Percentiles rank a stretch among this genome's conserved stretches.
Evolutionary conservation across 2,797 vertebrate species (phyloP).

Genomic region (Danio tinwini): DNA sequence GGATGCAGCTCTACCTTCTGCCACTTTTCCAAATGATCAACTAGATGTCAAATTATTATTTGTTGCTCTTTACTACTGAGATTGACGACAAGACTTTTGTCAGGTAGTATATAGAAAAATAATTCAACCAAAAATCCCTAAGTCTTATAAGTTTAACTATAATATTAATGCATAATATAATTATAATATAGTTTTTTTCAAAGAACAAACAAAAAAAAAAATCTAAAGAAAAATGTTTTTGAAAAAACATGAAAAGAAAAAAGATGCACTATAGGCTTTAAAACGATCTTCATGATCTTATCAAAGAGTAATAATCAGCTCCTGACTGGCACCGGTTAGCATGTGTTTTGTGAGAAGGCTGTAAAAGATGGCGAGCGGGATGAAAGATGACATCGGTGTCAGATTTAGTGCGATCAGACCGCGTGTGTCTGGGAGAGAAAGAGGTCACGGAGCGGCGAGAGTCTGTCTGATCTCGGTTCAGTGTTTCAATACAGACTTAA

Average conservation of each 20-base stretch:
- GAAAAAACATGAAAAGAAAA: background rate
- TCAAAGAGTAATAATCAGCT: slow-evolving; percentile 20
- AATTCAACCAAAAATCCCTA: too few relatives aligned
- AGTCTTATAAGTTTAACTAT: too few relatives aligned
- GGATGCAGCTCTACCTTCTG: too few relatives aligned
- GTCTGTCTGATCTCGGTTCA: background rate
- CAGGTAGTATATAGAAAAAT: too few relatives aligned
- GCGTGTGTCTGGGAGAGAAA: slow-evolving; percentile 46
- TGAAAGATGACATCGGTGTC: slow-evolving; percentile 65
- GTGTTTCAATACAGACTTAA: background rate
- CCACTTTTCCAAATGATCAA: too few relatives aligned
- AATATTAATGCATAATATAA: too few relatives aligned
- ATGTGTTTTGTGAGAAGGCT: slow-evolving; percentile 58
- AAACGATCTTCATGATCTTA: background rate
- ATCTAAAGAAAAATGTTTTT: too few relatives aligned
- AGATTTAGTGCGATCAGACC: slow-evolving; percentile 67
- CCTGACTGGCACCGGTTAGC: slow-evolving; percentile 62
- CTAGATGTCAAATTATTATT: too few relatives aligned
- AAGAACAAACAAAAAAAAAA: too few relatives aligned
- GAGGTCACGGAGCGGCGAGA: slow-evolving; percentile 24
- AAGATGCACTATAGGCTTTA: background rate
- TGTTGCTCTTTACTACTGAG: too few relatives aligned
- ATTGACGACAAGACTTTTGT: too few relatives aligned
- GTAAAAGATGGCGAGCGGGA: slow-evolving; percentile 61
- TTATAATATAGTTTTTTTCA: too few relatives aligned